Evolutionary conservation across 2,888 invertebrate genomes (phyloP), one percentile per base, ranked within the genome.

Genomic region (Dicyrtomina minuta): DNA sequence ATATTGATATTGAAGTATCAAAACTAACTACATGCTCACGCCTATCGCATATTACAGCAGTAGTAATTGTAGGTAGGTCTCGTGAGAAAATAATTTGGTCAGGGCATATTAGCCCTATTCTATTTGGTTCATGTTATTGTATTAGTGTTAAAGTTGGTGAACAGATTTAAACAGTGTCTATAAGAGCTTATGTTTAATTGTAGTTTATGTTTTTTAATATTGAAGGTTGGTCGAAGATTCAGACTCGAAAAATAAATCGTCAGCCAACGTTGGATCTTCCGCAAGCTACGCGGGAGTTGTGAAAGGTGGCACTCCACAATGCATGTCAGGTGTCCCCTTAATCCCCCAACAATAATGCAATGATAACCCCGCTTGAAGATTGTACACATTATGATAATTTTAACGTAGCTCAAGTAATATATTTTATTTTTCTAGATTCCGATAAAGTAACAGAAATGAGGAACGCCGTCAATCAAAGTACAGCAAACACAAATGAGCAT

Each of bases 201-300:
- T 55, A 17, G 13, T 66, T 41, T 3, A n/a, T 49, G n/a, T n/a
- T 67, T 20, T 43, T 24, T 44, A 22, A 33, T 33, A 53, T 53
- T 27, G 20, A 27, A 78, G 78, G 66, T 73, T 78, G 65, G 67
- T 72, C 27, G 76, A 75, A 41, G 76, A 75, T 53, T 55, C 71
- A 1, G 76, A 74, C 46, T 72, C 44, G 20, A 72, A 75, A 71
- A 75, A 74, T 60, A 62, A 66, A 33, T 44, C 72, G 27, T 66
- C 74, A 53, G 46, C 26, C 43, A 59, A 44, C 59, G 72, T 70
- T 24, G 76, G 74, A 73, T 61, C 77, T 60, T 78, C 77, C 55
- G 77, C 77, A 56, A 88, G 91, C 86, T 93, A 93, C 89, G 92
- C 93, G 84, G 90, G 91, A 85, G 91, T 92, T 84, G 87, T 93